These are phyloP conservation scores for Palythoa grandis DNA, from an alignment of 92 coral and sea anemone genomes.

Conservation along the genomic window DNA sequence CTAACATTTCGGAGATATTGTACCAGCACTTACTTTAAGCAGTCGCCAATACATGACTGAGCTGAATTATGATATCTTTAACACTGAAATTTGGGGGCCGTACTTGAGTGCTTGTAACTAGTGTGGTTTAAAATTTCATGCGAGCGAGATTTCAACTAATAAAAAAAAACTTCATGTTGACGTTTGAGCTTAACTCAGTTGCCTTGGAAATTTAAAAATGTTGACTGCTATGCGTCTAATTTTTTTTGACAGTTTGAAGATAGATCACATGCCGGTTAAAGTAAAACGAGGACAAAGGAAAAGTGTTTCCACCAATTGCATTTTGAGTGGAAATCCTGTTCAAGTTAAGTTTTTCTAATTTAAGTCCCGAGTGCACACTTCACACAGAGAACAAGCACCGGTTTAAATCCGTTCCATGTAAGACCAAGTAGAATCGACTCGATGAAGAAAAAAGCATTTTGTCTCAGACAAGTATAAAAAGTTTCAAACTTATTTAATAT, in stretches of 20 bases:
- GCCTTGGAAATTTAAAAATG: background rate
- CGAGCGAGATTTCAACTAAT: background rate
- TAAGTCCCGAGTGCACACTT: no score
- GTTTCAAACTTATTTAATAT: no score
- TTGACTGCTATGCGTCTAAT: constrained; percentile 1
- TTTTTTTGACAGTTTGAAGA: background rate
- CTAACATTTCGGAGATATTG: background rate
- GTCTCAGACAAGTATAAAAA: no score
- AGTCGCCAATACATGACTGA: background rate
- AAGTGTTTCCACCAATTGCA: background rate
- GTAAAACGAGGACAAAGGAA: background rate
- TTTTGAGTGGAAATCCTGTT: background rate
- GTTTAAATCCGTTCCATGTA: no score
- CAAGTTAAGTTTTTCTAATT: no score
- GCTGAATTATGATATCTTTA: background rate
- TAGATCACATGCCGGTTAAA: background rate
- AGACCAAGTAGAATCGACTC: no score
- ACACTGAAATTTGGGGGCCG: background rate
- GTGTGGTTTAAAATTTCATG: background rate
- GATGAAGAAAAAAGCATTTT: no score
- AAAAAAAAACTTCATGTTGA: background rate
- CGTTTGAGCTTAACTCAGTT: background rate
- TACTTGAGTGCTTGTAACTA: background rate
- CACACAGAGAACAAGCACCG: no score
- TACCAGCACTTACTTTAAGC: background rate